Evolutionary conservation across 2,797 vertebrate species (phyloP), one percentile per base, ranked within the genome.

Genomic region (Apogon talboti): DNA sequence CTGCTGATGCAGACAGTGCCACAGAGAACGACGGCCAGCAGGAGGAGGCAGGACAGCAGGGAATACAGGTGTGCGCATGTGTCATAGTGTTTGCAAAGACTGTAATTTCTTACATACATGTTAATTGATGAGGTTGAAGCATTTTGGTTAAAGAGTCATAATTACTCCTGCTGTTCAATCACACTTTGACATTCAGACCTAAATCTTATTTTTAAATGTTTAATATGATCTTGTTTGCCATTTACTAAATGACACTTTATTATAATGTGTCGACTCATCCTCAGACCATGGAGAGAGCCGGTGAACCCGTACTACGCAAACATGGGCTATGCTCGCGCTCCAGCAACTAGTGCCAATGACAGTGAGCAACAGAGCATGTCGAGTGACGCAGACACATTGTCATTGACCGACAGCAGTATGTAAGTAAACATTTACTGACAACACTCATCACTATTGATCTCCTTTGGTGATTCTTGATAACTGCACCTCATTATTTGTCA

Each of bases 321-420:
- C 90, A 94, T 96, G 3, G 97, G 97, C 62, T 97, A 96, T 0
- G 96, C 96, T 37, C 78, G 96, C 24, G 97, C 97, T 65, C 97
- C 97, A 0, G 95, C 94, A 6, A 96, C 96, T 82, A 98, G 97
- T 10, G 95, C 97, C 84, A 98, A 98, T 0, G 97, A 98, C 94
- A 98, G 97, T 0, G 97, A 98, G 90, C 97, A 98, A 84, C 97
- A 98, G 92, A 98, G 97, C 91, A 95, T 98, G 94, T 98, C 97
- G 72, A 98, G 96, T 1, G 97, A 98, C 0, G 97, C 96, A 0
- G 97, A 98, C 88, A 97, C 96, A 11, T 92, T 98, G 84, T 98
- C 97, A 0, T 91, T 98, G 90, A 95, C 97, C 0, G 97, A 98
- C 94, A 98, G 97, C 94, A 98, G 96, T 0, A 93, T 98, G 97